Conservation (phyloP, 2,797 vertebrate species). For the Melanogrammus aeglefinus region DNA sequence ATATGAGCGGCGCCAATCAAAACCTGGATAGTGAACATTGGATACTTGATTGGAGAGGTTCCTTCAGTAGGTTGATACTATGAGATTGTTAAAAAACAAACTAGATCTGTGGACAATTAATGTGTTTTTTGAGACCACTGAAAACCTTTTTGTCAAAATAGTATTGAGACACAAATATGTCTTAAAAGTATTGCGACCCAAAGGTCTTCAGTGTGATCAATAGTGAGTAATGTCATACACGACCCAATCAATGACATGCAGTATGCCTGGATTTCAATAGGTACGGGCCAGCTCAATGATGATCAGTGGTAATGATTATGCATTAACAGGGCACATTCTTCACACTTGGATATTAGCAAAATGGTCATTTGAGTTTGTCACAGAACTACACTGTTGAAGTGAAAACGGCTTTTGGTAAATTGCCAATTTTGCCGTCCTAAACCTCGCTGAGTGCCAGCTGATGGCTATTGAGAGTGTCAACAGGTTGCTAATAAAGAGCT, state of each 20-base stretch:
- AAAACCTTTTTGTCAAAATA: neutral
- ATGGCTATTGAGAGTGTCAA: neutral
- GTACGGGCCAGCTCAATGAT: neutral
- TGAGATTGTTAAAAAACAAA: neutral
- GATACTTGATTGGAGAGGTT: neutral
- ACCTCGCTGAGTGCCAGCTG: too few relatives aligned
- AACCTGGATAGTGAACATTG: neutral
- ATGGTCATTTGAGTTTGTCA: neutral
- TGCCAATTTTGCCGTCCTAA: too few relatives aligned
- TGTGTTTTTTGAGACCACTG: neutral
- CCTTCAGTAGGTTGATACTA: neutral
- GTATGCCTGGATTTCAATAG: neutral
- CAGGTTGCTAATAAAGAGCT: neutral
- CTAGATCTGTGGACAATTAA: neutral
- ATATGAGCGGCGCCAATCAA: neutral
- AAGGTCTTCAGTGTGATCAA: too few relatives aligned
- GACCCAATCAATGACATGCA: too few relatives aligned
- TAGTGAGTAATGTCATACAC: too few relatives aligned
- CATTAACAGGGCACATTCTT: neutral
- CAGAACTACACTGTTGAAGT: neutral
- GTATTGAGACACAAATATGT: neutral
- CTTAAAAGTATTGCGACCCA: too few relatives aligned
- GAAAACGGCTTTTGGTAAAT: neutral
- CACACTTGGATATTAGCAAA: neutral
- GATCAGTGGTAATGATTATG: neutral